phyloP scores from a whole-genome alignment of 2,888 invertebrate species.

The Eupithecia dodoneata region DNA sequence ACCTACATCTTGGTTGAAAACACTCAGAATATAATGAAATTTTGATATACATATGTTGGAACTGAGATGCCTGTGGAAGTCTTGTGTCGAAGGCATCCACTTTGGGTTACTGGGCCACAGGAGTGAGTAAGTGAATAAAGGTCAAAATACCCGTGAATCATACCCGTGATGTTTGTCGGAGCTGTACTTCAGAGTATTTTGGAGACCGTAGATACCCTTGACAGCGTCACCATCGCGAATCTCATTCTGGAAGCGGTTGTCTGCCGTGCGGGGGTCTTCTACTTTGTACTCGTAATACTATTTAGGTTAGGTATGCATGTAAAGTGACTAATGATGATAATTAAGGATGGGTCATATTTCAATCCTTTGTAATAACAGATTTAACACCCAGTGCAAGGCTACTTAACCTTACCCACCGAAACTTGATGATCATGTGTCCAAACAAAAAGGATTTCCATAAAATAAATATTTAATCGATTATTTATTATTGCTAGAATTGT shows the following conservation, averaged over 20 bases:
- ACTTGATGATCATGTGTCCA: background rate
- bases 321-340: background rate
- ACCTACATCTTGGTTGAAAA: too few species aligned
- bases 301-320: slow-evolving; percentile 79
- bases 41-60: too few species aligned
- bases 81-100: background rate
- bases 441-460: background rate
- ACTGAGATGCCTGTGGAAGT: background rate
- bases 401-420: background rate
- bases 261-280: slow-evolving; percentile 85
- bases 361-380: background rate
- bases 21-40: too few species aligned
- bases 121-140: background rate
- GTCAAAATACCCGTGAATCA: too few species aligned
- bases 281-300: slow-evolving; percentile 86
- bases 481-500: background rate
- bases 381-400: background rate
- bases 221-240: slow-evolving; percentile 85
- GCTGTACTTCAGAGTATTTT: slow-evolving; percentile 85
- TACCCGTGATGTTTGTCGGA: slow-evolving; percentile 85
- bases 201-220: slow-evolving; percentile 85
- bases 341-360: background rate
- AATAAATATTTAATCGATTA: background rate
- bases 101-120: background rate
- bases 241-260: slow-evolving; percentile 85